Evolutionary conservation across 2,888 invertebrate genomes (phyloP).

Genomic region (Petrophora chlorosata): DNA sequence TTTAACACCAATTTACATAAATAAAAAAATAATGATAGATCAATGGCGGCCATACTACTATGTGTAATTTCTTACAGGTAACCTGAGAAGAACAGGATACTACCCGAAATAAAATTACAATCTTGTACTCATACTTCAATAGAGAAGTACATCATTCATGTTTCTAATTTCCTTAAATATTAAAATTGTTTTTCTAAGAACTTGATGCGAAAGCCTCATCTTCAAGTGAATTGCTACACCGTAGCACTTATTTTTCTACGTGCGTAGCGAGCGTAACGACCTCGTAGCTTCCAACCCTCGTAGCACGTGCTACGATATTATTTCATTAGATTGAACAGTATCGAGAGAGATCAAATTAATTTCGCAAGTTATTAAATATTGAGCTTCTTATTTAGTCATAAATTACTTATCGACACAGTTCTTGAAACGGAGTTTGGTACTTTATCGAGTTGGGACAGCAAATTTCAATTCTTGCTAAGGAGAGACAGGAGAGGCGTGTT

Average conservation of each 20-base stretch:
- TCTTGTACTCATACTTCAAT: neutral
- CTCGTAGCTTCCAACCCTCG: constrained; percentile 37
- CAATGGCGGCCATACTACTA: too few species aligned
- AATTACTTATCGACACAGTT: too few species aligned
- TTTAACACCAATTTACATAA: too few species aligned
- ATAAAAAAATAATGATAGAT: too few species aligned
- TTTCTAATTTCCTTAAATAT: constrained; percentile 11
- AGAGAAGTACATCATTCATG: neutral
- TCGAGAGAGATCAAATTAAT: constrained; percentile 13
- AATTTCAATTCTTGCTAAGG: too few species aligned
- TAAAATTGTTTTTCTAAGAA: constrained; percentile 12
- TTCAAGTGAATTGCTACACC: constrained; percentile 41
- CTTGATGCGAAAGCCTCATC: constrained; percentile 22
- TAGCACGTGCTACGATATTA: constrained; percentile 28
- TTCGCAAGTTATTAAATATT: constrained; percentile 7
- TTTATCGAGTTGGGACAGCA: too few species aligned
- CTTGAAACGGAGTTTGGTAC: too few species aligned
- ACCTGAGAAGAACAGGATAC: too few species aligned
- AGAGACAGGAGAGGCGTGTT: too few species aligned
- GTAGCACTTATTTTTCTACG: constrained; percentile 49
- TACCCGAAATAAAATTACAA: neutral
- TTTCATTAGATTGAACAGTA: constrained; percentile 9
- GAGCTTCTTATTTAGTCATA: too few species aligned
- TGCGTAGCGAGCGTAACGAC: constrained; percentile 44
- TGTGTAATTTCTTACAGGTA: too few species aligned